Evolutionary conservation across 1,140 invertebrate genomes (phyloP), one percentile per base, ranked within the genome.

Genomic region (Acyrthosiphon pisum): DNA sequence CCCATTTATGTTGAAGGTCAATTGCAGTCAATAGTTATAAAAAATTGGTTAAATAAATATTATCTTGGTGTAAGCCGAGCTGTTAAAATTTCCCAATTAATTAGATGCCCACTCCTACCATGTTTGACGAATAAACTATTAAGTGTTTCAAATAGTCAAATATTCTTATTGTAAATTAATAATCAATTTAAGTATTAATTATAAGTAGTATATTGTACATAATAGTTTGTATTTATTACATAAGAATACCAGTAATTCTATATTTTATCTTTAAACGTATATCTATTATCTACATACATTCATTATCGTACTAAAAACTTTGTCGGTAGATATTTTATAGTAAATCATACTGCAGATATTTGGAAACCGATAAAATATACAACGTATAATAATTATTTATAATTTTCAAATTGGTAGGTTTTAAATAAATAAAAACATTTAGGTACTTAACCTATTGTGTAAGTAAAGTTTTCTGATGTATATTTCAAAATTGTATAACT

Each of bases 31-130:
- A 86, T 20, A 48, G 84, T 87, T 87, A 20, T 18, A n/a, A 87
- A 87, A 87, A 87, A 20, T 48, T 0, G 30, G 44, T 87, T n/a
- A n/a, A 6, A 46, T 2, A 87, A 30, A 30, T 46, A 30, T 48
- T 87, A 87, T 87, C 44, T 87, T 87, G 30, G 84, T 87, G 44
- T 48, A 48, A 87, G 26, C 26, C 18, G 30, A n/a, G 44, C 46
- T 48, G 84, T 87, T 87, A n/a, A 30, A 84, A 87, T 87, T 87
- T 87, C 30, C 14, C 22, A 87, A 87, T 87, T 87, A 87, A n/a
- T 87, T 46, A 87, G 20, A 8, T 53, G 11, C 11, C 48, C 0
- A 4, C 26, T 18, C 30, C 44, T 86, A 84, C 81, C 81, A 84
- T 84, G 35, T 41, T 83, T 37, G 35, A 41, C 18, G 8, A 84